Base-by-base conservation (phyloP, 37 sponge, comb jelly and placozoan genomes). In the Theonella swinhoei region DNA sequence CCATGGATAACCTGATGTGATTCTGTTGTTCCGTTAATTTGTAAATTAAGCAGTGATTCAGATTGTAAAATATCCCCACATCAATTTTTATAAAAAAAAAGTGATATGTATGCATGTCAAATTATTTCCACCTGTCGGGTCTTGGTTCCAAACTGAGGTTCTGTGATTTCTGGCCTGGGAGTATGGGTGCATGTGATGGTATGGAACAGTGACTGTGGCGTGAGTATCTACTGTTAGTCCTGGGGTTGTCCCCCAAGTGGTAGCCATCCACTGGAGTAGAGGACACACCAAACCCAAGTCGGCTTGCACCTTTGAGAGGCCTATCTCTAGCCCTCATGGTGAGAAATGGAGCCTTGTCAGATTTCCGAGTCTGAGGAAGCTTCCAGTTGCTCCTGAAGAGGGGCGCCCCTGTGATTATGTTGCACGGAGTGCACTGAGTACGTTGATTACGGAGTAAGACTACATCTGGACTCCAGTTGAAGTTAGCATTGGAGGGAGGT, bases 371-470 rank as follows among this genome's bases (percentile, higher is more conserved):
- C 1, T 5, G 9, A 28, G 69, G 3, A 33, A 20, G 69, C 69
- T 33, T 68, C 69, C n/a, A n/a, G n/a, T 68, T 31, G 33, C 9
- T 29, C 34, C 19, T 4, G 19, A 33, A 20, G 3, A 28, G 34
- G 5, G 69, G 69, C 32, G 34, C 33, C 30, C 69, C 69, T 29
- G 69, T 68, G 69, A 68, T 68, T 8, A 68, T 68, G 69, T 29
- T 31, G 33, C 34, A 68, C 19, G 34, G 9, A 28, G 20, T 29
- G 25, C 9, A 1, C 9, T 22, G 30, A 68, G 20, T 22, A 1
- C 20, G 30, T 20, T 20, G 1, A 3, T 31, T 7, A 4, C 33
- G 33, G 20, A 5, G 9, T 1, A 33, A 20, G 33, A 7, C 69
- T 3, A 20, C 1, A 3, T 68, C 69, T 31, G 69, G 69, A 5